Conservation (phyloP, 2,797 vertebrate genomes). For the Stomatorhinus walkeri region DNA sequence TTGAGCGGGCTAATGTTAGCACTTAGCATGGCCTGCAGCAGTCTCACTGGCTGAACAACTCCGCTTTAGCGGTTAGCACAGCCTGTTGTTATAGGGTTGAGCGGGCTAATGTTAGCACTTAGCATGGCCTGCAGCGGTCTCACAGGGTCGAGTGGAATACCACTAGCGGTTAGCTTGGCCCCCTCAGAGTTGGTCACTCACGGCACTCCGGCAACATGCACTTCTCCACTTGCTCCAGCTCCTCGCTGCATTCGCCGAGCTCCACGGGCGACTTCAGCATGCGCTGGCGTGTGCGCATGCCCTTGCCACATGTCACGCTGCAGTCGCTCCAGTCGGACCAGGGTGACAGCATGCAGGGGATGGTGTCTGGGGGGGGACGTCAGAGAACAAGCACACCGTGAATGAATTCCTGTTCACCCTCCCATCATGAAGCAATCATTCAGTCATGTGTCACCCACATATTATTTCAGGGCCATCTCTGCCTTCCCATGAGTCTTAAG, state of each 20-base stretch:
- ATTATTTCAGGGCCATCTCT: neutral
- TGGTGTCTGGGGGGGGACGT: slow-evolving; percentile 71
- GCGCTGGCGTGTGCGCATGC: slow-evolving; percentile 76
- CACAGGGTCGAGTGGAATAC: neutral
- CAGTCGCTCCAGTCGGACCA: slow-evolving; percentile 99
- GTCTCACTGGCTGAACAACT: no score
- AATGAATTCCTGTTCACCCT: neutral
- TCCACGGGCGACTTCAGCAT: slow-evolving; percentile 90
- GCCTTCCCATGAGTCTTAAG: neutral
- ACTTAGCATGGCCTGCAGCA: neutral
- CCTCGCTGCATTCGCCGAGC: slow-evolving; percentile 90
- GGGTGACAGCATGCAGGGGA: slow-evolving; percentile 85
- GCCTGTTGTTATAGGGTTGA: neutral
- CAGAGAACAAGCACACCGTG: neutral
- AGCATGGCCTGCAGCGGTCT: neutral
- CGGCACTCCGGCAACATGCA: slow-evolving; percentile 98
- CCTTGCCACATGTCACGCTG: slow-evolving; percentile 92
- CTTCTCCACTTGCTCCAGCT: slow-evolving; percentile 95
- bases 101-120: neutral
- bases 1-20: neutral
- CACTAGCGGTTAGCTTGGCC: neutral
- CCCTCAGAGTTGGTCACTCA: slow-evolving; percentile 56
- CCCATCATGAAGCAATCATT: neutral
- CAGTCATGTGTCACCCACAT: neutral
- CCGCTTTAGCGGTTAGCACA: neutral